Evolutionary conservation across 2,888 invertebrate species (phyloP).

Genomic region (Strigamia transsilvanica): DNA sequence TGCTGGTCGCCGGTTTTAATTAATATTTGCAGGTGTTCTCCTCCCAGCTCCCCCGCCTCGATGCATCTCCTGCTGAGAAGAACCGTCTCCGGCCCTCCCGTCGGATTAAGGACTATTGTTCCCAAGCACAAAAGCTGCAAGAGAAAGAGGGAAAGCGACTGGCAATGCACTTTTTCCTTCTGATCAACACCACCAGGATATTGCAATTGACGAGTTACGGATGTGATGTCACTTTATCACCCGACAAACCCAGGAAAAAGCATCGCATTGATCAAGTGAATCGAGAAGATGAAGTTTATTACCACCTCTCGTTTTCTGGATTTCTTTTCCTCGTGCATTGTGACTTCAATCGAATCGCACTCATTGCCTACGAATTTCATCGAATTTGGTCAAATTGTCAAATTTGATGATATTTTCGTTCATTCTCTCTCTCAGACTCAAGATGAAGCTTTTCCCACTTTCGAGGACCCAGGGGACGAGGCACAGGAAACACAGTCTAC

Average conservation of each 20-base stretch:
- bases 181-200: conserved; percentile 37
- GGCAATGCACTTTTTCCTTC: conserved; percentile 39
- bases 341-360: conserved; percentile 2
- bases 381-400: conserved; percentile 27
- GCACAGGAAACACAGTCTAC: conserved; percentile 30
- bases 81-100: conserved; percentile 46
- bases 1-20: conserved; percentile 51
- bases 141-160: conserved; percentile 28
- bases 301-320: neutral
- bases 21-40: conserved; percentile 52
- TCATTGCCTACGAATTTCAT: conserved; percentile 20
- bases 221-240: conserved; percentile 42
- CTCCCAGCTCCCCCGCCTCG: conserved; percentile 41
- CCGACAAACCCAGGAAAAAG: neutral
- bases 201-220: conserved; percentile 39
- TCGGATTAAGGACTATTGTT: conserved; percentile 48
- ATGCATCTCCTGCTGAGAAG: conserved; percentile 43
- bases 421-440: conserved; percentile 6
- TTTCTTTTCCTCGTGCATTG: neutral
- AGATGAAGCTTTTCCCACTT: conserved; percentile 35
- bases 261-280: conserved; percentile 16
- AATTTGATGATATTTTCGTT: conserved; percentile 33
- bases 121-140: conserved; percentile 14
- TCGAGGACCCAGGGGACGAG: conserved; percentile 10
- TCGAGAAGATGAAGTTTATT: conserved; percentile 22